phyloP scores from a whole-genome alignment of 2,888 invertebrate genomes.

The Prosapia bicincta region DNA sequence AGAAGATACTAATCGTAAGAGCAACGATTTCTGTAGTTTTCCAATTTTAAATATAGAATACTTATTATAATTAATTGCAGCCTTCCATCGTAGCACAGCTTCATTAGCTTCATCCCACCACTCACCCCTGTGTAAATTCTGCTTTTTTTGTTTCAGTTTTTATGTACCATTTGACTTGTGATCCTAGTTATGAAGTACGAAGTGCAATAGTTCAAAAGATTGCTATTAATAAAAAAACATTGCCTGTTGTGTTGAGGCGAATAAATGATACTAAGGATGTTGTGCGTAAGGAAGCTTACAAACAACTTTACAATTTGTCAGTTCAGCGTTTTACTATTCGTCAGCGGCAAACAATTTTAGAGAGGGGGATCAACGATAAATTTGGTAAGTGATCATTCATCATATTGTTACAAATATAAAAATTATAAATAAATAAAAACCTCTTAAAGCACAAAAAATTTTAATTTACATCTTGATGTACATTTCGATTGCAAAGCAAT shows the following conservation, averaged over 20 bases:
- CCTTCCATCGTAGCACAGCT: no score
- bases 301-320: conserved; percentile 51
- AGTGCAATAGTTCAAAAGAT: conserved; percentile 68
- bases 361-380: conserved; percentile 60
- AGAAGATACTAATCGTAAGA: no score
- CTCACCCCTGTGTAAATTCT: no score
- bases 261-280: conserved; percentile 73
- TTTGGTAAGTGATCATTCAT: conserved; percentile 37
- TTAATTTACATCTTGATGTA: no score
- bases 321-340: conserved; percentile 59
- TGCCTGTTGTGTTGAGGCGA: conserved; percentile 66
- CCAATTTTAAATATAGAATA: no score
- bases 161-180: conserved; percentile 65
- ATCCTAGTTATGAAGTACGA: conserved; percentile 69
- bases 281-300: conserved; percentile 62
- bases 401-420: no score
- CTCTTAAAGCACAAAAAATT: no score
- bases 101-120: no score
- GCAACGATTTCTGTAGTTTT: no score
- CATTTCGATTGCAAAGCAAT: no score
- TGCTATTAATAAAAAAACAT: conserved; percentile 66
- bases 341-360: conserved; percentile 59
- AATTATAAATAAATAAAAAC: no score
- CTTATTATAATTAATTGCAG: no score
- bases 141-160: conserved; percentile 54